Conservation (phyloP, 2,888 invertebrate genomes). For the Anodontia alba region DNA sequence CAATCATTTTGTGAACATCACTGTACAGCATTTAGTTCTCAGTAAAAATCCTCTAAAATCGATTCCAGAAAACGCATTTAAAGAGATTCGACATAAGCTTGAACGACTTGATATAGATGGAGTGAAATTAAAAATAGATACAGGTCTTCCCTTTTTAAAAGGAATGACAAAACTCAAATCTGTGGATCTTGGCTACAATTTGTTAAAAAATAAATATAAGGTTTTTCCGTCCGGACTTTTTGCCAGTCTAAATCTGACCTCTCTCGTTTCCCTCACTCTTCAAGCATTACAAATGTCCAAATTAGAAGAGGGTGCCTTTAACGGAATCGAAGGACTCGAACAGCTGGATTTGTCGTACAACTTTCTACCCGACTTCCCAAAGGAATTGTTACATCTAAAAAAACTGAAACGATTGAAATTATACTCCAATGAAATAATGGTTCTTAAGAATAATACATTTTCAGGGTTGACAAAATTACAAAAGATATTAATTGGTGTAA, state of each 20-base stretch:
- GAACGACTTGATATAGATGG: conserved; percentile 49
- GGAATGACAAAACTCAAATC: conserved; percentile 46
- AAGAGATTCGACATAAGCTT: conserved; percentile 27
- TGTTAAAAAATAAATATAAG: conserved; percentile 46
- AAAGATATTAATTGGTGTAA: conserved; percentile 60
- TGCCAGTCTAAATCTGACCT: conserved; percentile 40
- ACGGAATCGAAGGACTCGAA: conserved; percentile 54
- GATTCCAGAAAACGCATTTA: conserved; percentile 42
- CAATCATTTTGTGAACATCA: conserved; percentile 48
- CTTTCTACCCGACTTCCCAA: conserved; percentile 52
- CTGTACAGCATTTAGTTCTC: conserved; percentile 61
- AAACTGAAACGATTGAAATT: conserved; percentile 54
- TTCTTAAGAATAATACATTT: conserved; percentile 52
- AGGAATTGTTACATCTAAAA: conserved; percentile 44
- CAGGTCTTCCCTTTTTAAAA: conserved; percentile 46
- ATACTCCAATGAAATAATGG: conserved; percentile 54
- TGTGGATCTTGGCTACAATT: conserved; percentile 54
- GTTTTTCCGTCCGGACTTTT: conserved; percentile 52
- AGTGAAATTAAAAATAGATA: conserved; percentile 48
- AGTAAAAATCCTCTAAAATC: conserved; percentile 59
- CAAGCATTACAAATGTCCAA: conserved; percentile 56
- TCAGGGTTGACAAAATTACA: conserved; percentile 46
- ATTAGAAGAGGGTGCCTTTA: conserved; percentile 47
- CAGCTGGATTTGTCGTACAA: conserved; percentile 59
- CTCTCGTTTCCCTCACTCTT: conserved; percentile 40